Evolutionary conservation across 2,113 vertebrate species (phyloP), one percentile per base, ranked within the genome.

Genomic region (Rissa tridactyla): DNA sequence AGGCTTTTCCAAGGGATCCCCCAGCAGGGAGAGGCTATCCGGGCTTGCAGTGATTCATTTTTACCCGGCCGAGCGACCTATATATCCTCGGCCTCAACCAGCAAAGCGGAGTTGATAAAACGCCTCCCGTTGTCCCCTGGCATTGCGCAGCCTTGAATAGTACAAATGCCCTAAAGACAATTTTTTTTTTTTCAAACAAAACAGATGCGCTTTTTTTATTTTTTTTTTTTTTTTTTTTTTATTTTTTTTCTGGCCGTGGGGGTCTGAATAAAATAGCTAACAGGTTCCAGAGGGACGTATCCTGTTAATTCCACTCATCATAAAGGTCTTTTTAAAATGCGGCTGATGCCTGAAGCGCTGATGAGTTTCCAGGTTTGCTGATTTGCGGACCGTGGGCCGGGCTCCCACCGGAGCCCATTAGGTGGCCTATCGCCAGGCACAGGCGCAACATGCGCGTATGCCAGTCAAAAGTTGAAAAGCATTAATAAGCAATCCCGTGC

Each of bases 341-440:
- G 94, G 94, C 91, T 90, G 92, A 72, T 71, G 95, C 97, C 97
- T 12, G 46, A 78, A 97, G 97, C 21, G 1, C 90, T 96, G 97
- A 96, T 92, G 96, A 96, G 91, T 69, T 86, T 94, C 92, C 58
- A 17, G 82, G 92, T 95, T 86, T 92, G 92, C 90, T 89, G 91
- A 88, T 93, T 84, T 16, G 64, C 13, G 55, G 93, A 61, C 38
- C 2, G 4, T 34, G 66, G 81, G 8, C 10, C 4, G 2, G 10
- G 7, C 42, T 98, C 98, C 98, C 98, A 86, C n/a, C 19, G 96
- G 97, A 98, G 83, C 96, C 98, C 98, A 98, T 98, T 97, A 98
- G 96, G 32, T 27, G 42, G 80, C 96, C 96, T 94, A 75, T 93
- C 94, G 96, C 92, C 87, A 96, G 91, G 92, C 54, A 82, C 47